Evolutionary conservation across 2,888 invertebrate species (phyloP), one percentile per base, ranked within the genome.

Genomic region (Cacoxenus indagator): DNA sequence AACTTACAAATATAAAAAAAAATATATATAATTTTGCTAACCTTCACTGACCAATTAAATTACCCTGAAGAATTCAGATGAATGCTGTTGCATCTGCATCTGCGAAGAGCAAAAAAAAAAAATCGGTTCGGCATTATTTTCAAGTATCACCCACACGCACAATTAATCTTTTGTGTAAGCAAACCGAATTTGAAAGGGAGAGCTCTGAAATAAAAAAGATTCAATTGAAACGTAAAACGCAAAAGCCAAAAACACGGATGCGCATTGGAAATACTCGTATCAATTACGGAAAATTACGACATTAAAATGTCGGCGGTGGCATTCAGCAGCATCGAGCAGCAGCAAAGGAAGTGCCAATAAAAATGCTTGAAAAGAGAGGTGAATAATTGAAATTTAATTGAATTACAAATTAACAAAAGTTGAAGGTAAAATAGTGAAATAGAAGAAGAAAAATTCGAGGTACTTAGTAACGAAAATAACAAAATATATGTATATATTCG

Each of bases 161-260:
- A 79, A 82, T 81, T 80, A 76, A 79, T 78, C 78, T 77, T 76
- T 82, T 82, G 82, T 81, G 9, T 61, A 29, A 57, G 71, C 73
- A 75, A 62, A 29, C 29, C 27, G 27, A 51, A 24, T 8, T 43
- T 43, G 45, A 43, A 43, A 17, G n/a, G 14, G 19, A 17, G 8
- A 17, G 48, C 48, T 17, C 8, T 48, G 22, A 57, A 59, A 59
- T 31, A 9, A 31, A 9, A 54, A 14, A 24, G 24, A 46, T 72
- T 80, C 78, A 81, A 82, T 81, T 82, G 77, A 77, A 43, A 5
- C 11, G 19, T 17, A 22, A 51, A n/a, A 22, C 8, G 22, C 17
- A 51, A 51, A 17, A 19, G 37, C 3, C n/a, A n/a, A 37, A 51
- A 76, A 78, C 75, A 73, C 65, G 55, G 45, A 68, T 65, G 65